These are phyloP conservation scores for Tetranychus piercei DNA, from an alignment of 2,888 invertebrate species.

Conservation along the genomic window DNA sequence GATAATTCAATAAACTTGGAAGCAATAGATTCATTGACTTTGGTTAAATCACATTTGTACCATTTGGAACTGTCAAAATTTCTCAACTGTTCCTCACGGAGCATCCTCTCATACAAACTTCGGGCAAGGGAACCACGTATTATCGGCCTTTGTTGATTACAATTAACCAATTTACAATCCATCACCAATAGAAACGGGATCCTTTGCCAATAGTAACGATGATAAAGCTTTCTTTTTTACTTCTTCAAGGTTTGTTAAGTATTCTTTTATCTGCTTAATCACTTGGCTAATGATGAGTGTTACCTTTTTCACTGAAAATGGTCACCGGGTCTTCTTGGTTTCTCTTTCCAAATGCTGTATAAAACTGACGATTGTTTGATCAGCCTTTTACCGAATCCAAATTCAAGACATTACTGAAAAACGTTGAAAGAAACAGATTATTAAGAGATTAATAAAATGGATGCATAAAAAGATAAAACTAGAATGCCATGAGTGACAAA, in stretches of 20 bases:
- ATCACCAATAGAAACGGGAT: not conserved
- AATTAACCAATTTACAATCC: conserved; percentile 6
- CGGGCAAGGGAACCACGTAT: conserved; percentile 48
- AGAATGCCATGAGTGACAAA: not conserved
- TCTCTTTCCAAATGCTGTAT: too few relatives aligned
- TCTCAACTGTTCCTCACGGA: conserved; percentile 47
- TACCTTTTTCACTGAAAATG: too few relatives aligned
- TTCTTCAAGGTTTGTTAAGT: not conserved
- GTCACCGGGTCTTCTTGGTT: too few relatives aligned
- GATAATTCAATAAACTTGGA: conserved; percentile 27
- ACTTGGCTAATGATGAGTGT: not conserved
- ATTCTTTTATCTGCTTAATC: not conserved
- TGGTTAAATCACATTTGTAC: conserved; percentile 44
- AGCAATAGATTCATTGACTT: conserved; percentile 28
- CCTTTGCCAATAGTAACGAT: conserved; percentile 1
- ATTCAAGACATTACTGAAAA: too few relatives aligned
- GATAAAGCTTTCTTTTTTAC: not conserved
- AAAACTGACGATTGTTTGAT: too few relatives aligned
- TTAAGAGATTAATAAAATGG: too few relatives aligned
- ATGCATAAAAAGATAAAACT: not conserved
- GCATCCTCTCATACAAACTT: conserved; percentile 51
- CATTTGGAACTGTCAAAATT: conserved; percentile 50
- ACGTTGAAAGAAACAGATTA: too few relatives aligned
- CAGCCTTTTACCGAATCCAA: too few relatives aligned
- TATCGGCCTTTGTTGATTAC: conserved; percentile 4